Evolutionary conservation across 1,140 invertebrate genomes (phyloP), one percentile per base, ranked within the genome.

Genomic region (Pygmarrhopalites habei): DNA sequence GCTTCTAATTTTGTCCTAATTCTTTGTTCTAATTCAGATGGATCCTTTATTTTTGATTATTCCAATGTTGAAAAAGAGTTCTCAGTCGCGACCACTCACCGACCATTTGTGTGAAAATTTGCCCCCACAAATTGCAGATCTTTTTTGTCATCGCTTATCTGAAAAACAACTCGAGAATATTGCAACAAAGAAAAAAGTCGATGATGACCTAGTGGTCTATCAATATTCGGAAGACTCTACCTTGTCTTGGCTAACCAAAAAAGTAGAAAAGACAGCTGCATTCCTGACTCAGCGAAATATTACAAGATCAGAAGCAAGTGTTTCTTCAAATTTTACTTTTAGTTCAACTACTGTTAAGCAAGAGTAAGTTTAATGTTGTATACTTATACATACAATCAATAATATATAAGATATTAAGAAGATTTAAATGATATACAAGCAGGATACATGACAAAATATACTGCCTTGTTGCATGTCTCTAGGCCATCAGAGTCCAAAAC

Each of bases 11-110:
- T n/a, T n/a, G n/a, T n/a, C n/a, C n/a, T n/a, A n/a, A n/a, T n/a
- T n/a, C n/a, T n/a, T n/a, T n/a, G 44, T 68, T 5, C 58, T 46
- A 2, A 72, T 67, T 28, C 62, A 55, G 26, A 25, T 72, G 14
- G 69, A 72, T 47, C 69, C 71, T 51, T 59, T 72, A 14, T 72
- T 71, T 44, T 35, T 71, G 2, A 43, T 69, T 1, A 7, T 69
- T 14, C 67, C 67, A 10, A 49, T 58, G 25, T 56, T 72, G 10
- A 4, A 19, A 43, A 69, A 35, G 32, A 35, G 32, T 35, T 7
- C 32, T 7, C 5, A 35, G 15, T 7, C 15, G 32, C 5, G 32
- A 41, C 17, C 25, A 59, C n/a, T 64, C 26, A n/a, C 44, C 19
- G 17, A 47, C 28, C 19, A 58, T 35, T 46, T 49, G 7, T 21